Conservation (phyloP, 2,113 vertebrate species). For the Xenus cinereus region DNA sequence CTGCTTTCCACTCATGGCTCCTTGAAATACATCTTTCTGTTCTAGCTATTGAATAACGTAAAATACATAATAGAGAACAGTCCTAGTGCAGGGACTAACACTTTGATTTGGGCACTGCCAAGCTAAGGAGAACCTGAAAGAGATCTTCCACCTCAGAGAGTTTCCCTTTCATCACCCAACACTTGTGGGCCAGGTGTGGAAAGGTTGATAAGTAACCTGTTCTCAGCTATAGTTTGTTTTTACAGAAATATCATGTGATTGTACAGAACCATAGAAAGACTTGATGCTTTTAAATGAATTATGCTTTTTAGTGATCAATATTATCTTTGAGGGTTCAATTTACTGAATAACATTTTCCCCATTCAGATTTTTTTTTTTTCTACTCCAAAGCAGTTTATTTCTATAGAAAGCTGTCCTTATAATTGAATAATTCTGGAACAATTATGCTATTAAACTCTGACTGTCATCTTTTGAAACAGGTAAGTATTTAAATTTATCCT, state of each 20-base stretch:
- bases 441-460: not conserved
- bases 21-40: not conserved
- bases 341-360: not conserved
- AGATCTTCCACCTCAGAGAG: not conserved
- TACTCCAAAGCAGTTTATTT: not conserved
- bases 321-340: not conserved
- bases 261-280: not conserved
- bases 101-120: not conserved
- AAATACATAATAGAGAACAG: not conserved
- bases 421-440: not conserved
- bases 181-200: not conserved
- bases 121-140: not conserved
- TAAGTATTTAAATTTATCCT: not conserved
- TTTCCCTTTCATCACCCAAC: not conserved
- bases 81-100: not conserved
- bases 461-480: not conserved
- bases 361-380: not conserved
- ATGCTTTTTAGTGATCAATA: not conserved
- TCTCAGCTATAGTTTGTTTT: not conserved
- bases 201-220: not conserved
- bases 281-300: not conserved
- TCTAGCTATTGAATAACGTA: not conserved
- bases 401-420: not conserved
- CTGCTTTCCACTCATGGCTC: not conserved
- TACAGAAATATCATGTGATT: not conserved